phyloP scores from a whole-genome alignment of 2,888 invertebrate genomes.

The Drosophila recens region DNA sequence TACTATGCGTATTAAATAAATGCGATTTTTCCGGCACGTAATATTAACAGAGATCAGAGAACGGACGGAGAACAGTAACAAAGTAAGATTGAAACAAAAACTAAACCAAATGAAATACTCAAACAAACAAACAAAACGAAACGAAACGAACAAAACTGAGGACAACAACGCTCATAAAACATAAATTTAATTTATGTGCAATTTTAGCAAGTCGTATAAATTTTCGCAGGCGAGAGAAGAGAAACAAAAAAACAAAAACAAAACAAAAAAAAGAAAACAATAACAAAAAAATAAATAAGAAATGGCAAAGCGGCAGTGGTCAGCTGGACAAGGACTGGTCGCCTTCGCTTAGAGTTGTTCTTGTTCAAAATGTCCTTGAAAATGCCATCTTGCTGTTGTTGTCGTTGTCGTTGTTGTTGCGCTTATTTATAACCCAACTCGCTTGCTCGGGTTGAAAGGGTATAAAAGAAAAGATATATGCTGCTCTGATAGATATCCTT shows the following conservation, averaged over 20 bases:
- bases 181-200: slow-evolving; percentile 82
- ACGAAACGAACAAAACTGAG: slow-evolving; percentile 34
- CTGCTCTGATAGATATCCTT: slow-evolving; percentile 49
- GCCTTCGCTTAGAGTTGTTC: slow-evolving; percentile 18
- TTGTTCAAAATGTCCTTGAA: slow-evolving; percentile 73
- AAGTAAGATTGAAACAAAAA: slow-evolving; percentile 10
- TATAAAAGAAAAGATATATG: slow-evolving; percentile 60
- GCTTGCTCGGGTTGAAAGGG: slow-evolving; percentile 61
- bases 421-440: slow-evolving; percentile 67
- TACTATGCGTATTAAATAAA: slow-evolving; percentile 78
- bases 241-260: slow-evolving; percentile 39
- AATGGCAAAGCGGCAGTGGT: slow-evolving; percentile 53
- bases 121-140: slow-evolving; percentile 1
- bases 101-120: slow-evolving; percentile 8
- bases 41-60: slow-evolving; percentile 25
- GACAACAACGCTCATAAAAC: slow-evolving; percentile 80
- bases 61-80: slow-evolving; percentile 6
- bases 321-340: slow-evolving; percentile 62
- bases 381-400: slow-evolving; percentile 49
- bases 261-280: slow-evolving; percentile 21
- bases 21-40: slow-evolving; percentile 67
- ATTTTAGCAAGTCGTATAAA: slow-evolving; percentile 81
- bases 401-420: slow-evolving; percentile 35
- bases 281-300: slow-evolving; percentile 51
- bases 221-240: slow-evolving; percentile 58